Evolutionary conservation across 1,140 invertebrate genomes (phyloP).

Genomic region (Lysiphlebus fabarum): DNA sequence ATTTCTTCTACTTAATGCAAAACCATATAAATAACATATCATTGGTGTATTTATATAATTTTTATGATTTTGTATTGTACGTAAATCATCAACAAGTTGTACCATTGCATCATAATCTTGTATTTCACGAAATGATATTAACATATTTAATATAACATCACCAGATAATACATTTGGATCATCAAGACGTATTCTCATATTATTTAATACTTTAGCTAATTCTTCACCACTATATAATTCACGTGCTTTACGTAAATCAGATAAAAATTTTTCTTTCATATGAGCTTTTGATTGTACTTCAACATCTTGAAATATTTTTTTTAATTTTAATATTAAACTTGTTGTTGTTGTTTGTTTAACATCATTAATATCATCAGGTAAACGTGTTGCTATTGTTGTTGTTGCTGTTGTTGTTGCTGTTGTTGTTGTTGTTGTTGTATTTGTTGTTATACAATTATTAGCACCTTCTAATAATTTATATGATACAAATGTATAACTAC

Average conservation of each 20-base stretch:
- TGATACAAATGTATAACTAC: slow-evolving; percentile 83
- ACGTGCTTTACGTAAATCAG: slow-evolving; percentile 88
- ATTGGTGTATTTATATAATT: slow-evolving; percentile 86
- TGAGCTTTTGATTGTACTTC: slow-evolving; percentile 93
- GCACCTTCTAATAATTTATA: slow-evolving; percentile 75
- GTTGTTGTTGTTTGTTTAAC: too few relatives aligned
- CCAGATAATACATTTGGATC: slow-evolving; percentile 95
- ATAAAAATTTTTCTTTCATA: slow-evolving; percentile 96
- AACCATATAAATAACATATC: slow-evolving; percentile 92
- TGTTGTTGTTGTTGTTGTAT: slow-evolving; percentile 44
- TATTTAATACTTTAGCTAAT: slow-evolving; percentile 78
- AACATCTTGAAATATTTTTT: slow-evolving; percentile 85
- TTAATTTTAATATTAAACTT: slow-evolving; percentile 70
- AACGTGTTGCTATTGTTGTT: too few relatives aligned
- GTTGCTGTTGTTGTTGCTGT: too few relatives aligned
- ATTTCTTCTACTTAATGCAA: slow-evolving; percentile 94
- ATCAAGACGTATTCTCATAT: slow-evolving; percentile 89
- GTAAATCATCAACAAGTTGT: slow-evolving; percentile 91
- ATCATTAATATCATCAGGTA: slow-evolving; percentile 63
- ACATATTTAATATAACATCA: slow-evolving; percentile 89
- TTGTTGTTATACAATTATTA: slow-evolving; percentile 70
- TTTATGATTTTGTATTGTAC: slow-evolving; percentile 86
- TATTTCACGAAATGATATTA: slow-evolving; percentile 88
- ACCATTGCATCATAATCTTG: slow-evolving; percentile 98
- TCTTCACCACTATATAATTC: slow-evolving; percentile 85